Evolutionary conservation across 2,888 invertebrate genomes (phyloP).

Genomic region (Magallana nippona): DNA sequence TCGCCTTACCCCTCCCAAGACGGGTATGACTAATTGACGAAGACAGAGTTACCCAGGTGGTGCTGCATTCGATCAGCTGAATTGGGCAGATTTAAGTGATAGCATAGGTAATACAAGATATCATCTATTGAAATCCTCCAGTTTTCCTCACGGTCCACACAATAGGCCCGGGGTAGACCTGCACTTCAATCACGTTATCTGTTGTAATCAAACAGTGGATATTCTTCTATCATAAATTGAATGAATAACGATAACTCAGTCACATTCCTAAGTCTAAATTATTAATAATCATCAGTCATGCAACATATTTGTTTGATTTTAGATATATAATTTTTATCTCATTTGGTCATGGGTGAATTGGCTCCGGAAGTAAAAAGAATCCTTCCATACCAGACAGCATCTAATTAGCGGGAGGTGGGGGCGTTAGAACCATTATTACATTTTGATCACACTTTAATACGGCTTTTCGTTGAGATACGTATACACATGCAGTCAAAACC

Average conservation of each 20-base stretch:
- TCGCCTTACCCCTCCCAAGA: conserved; percentile 30
- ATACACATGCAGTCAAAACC: background rate
- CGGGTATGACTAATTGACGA: conserved; percentile 32
- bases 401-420: background rate
- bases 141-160: background rate
- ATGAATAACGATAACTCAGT: conserved; percentile 13
- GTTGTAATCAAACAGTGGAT: conserved; percentile 5
- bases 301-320: background rate
- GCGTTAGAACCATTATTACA: background rate
- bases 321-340: background rate
- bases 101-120: conserved; percentile 39
- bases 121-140: conserved; percentile 37
- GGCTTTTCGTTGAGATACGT: background rate
- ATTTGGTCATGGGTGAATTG: background rate
- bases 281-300: conserved; percentile 1
- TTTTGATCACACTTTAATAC: background rate
- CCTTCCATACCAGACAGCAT: background rate
- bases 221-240: conserved; percentile 24
- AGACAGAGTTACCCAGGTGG: conserved; percentile 36
- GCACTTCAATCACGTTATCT: conserved; percentile 22
- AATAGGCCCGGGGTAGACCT: background rate
- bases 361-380: background rate
- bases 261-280: background rate
- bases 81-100: conserved; percentile 38
- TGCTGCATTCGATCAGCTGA: conserved; percentile 22